A percentile compares a stretch with the other conserved stretches of the same genome.
Conservation (phyloP, 64 coral and sea anemone species). For the Dendrophyllia cribrosa region DNA sequence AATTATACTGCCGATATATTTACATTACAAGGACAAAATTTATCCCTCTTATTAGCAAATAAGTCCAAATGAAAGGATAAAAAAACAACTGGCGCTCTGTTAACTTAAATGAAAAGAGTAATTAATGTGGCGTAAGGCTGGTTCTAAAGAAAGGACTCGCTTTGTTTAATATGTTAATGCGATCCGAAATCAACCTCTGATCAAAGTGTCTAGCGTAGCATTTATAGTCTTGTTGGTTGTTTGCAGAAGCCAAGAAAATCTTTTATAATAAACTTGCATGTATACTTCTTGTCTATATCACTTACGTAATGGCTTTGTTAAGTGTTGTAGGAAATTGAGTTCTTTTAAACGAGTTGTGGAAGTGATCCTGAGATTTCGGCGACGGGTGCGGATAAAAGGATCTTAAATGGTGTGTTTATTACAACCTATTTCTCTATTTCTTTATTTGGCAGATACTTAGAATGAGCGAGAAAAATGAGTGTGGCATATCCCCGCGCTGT, state of each 20-base stretch:
- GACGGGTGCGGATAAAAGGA: constrained; percentile 14
- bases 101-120: neutral
- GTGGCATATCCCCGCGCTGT: neutral
- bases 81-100: constrained; percentile 26
- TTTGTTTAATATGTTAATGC: constrained; percentile 28
- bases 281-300: neutral
- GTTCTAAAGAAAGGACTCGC: neutral
- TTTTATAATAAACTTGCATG: neutral
- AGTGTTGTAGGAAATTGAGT: neutral
- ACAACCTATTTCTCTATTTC: neutral
- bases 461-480: no score
- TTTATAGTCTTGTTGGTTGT: neutral
- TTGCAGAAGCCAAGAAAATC: constrained; percentile 22
- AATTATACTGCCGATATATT: constrained; percentile 9
- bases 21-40: constrained; percentile 33
- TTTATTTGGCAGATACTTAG: neutral
- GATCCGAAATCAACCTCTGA: neutral
- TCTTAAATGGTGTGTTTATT: constrained; percentile 27
- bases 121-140: neutral
- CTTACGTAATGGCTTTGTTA: constrained; percentile 5
- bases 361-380: constrained; percentile 3
- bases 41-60: constrained; percentile 35
- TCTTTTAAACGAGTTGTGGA: neutral
- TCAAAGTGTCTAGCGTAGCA: neutral
- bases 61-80: neutral